Evolutionary conservation across 2,113 vertebrate genomes (phyloP).

Genomic region (Beaufortia kweichowensis): DNA sequence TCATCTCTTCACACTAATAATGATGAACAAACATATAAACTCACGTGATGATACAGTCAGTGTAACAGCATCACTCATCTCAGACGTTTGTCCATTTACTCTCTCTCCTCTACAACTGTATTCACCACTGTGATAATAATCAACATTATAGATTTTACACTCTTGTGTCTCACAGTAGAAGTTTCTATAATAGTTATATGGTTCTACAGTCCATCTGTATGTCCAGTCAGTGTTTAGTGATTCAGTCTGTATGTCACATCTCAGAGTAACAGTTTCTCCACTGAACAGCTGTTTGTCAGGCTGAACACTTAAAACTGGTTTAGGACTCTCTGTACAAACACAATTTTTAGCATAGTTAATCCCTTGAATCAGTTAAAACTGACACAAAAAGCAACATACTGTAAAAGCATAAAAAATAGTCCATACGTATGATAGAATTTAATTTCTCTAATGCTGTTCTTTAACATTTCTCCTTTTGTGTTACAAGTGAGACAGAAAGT

Average conservation of each 20-base stretch:
- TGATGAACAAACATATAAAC: not conserved
- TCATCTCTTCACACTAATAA: not conserved
- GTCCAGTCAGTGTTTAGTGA: slow-evolving; percentile 23
- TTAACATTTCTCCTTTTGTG: no score
- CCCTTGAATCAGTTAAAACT: no score
- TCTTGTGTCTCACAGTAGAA: not conserved
- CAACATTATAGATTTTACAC: not conserved
- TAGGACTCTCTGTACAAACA: slow-evolving; percentile 33
- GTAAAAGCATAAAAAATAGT: no score
- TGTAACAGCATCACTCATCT: not conserved
- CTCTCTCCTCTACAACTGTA: not conserved
- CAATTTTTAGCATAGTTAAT: not conserved
- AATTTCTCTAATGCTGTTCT: no score
- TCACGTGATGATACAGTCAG: slow-evolving; percentile 16
- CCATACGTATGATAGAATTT: no score
- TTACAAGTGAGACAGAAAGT: no score
- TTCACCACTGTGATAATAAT: not conserved
- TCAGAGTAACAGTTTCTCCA: slow-evolving; percentile 40
- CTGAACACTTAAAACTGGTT: slow-evolving; percentile 20
- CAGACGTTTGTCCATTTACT: no score
- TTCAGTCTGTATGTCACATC: slow-evolving; percentile 24
- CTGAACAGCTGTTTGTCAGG: slow-evolving; percentile 37
- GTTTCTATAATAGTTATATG: not conserved
- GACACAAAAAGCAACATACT: no score
- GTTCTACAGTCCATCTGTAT: slow-evolving; percentile 25